Percentiles rank a stretch among this genome's conserved stretches.
These are phyloP conservation scores for Dasyornis broadbenti DNA, from an alignment of 2,113 vertebrate species.

Conservation along the genomic window DNA sequence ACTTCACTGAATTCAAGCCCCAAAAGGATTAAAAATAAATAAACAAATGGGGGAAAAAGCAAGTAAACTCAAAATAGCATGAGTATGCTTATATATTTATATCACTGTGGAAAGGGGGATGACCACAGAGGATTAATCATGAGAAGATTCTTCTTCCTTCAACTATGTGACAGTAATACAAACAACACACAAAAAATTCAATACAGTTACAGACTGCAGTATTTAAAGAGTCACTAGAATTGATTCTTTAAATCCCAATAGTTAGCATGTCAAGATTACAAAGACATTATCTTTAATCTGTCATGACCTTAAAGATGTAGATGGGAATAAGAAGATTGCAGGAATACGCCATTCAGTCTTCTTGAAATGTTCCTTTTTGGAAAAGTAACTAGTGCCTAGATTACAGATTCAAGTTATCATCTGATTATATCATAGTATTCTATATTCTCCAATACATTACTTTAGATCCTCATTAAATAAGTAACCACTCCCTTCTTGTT, in stretches of 20 bases:
- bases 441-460: neutral
- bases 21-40: neutral
- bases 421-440: neutral
- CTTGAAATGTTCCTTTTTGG: neutral
- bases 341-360: neutral
- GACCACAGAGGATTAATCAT: neutral
- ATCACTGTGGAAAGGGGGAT: neutral
- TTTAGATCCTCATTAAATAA: constrained; percentile 26
- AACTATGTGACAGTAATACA: neutral
- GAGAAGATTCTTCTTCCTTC: neutral
- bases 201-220: neutral
- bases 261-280: neutral
- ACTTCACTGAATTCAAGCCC: neutral
- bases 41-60: neutral
- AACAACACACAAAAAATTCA: neutral
- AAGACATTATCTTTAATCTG: neutral
- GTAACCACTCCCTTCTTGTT: constrained; percentile 66
- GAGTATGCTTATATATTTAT: neutral
- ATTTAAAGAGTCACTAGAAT: neutral
- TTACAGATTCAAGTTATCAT: neutral
- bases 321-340: neutral
- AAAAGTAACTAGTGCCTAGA: neutral
- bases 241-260: neutral
- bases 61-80: neutral
- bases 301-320: neutral